Conservation (phyloP, 2,797 vertebrate genomes). For the Paratrypauchen microcephalus region DNA sequence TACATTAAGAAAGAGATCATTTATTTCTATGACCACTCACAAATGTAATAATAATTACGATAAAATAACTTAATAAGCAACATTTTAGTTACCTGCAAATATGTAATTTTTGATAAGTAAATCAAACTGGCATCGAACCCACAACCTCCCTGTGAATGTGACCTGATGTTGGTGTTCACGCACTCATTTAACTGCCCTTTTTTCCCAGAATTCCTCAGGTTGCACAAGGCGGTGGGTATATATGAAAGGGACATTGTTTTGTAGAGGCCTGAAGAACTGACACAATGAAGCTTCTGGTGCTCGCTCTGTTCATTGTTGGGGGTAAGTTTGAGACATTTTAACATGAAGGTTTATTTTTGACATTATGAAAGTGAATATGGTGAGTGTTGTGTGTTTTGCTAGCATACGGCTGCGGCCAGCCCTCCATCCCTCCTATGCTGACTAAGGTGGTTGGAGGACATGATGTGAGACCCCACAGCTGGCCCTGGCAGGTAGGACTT, state of each 20-base stretch:
- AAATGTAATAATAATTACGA: no score
- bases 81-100: no score
- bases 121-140: neutral
- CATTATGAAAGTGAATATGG: neutral
- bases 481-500: slow-evolving; percentile 78
- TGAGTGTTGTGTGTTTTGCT: neutral
- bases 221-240: slow-evolving; percentile 55
- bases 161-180: neutral
- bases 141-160: slow-evolving; percentile 26
- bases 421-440: slow-evolving; percentile 73
- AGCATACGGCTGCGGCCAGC: slow-evolving; percentile 80
- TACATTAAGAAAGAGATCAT: no score
- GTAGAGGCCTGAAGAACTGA: slow-evolving; percentile 31
- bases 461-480: slow-evolving; percentile 75
- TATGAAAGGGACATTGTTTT: slow-evolving; percentile 10
- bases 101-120: neutral
- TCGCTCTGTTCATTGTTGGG: slow-evolving; percentile 72
- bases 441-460: slow-evolving; percentile 57
- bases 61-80: no score
- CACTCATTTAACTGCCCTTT: neutral
- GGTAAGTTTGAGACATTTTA: slow-evolving; percentile 53
- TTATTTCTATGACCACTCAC: no score
- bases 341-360: neutral
- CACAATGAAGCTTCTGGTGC: slow-evolving; percentile 76
- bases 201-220: slow-evolving; percentile 37